Percentiles rank a stretch among this genome's conserved stretches.
Evolutionary conservation across 1,140 invertebrate species (phyloP).

Genomic region (Nephotettix cincticeps): DNA sequence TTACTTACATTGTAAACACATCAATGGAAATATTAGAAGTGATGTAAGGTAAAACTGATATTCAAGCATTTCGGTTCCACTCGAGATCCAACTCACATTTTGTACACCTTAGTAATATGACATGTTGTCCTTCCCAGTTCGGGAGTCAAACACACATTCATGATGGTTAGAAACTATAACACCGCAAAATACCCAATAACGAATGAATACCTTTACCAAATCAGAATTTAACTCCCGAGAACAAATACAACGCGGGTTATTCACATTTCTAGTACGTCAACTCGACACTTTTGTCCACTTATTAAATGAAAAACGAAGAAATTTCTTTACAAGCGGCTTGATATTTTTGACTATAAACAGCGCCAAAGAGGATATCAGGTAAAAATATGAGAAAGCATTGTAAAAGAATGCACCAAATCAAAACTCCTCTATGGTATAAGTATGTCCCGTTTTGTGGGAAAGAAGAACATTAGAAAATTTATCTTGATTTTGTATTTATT

Average conservation of each 20-base stretch:
- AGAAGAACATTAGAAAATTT: no score
- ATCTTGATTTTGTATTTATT: no score
- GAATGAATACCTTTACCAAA: background rate
- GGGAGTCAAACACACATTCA: slow-evolving; percentile 32
- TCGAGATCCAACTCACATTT: slow-evolving; percentile 25
- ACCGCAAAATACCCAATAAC: no score
- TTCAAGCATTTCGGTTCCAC: no score
- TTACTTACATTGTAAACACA: background rate
- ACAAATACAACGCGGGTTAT: background rate
- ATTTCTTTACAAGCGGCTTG: slow-evolving; percentile 34
- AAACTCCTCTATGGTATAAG: background rate
- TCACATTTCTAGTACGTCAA: slow-evolving; percentile 3
- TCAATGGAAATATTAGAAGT: background rate
- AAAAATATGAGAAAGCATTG: background rate
- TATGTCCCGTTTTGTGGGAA: background rate
- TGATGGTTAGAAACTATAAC: slow-evolving; percentile 9
- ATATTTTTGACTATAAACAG: slow-evolving; percentile 38
- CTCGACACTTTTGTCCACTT: slow-evolving; percentile 1
- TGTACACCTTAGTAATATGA: slow-evolving; percentile 32
- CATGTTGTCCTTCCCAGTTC: slow-evolving; percentile 38
- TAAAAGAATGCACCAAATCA: background rate
- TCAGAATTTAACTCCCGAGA: background rate
- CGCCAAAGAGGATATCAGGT: slow-evolving; percentile 31
- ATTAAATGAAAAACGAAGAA: slow-evolving; percentile 29
- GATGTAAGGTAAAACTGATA: background rate